A percentile compares a stretch with the other conserved stretches of the same genome.
phyloP scores from a whole-genome alignment of 2,113 vertebrate species.

The Ursus arctos region DNA sequence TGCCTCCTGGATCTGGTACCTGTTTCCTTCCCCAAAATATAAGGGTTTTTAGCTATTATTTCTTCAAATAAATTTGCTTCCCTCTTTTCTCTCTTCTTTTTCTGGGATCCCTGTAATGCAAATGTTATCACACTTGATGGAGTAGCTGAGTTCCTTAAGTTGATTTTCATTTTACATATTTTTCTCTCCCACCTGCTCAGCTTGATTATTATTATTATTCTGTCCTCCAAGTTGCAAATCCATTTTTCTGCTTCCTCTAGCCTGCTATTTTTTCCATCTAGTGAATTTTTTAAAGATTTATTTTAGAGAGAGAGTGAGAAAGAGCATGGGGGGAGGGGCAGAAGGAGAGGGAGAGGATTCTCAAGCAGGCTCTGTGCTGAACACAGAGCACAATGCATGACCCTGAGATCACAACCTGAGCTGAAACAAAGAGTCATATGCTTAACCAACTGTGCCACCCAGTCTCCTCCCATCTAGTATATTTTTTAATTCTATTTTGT shows the following conservation, averaged over 20 bases:
- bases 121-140: background rate
- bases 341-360: background rate
- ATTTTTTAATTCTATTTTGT: background rate
- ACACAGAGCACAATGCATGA: background rate
- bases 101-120: background rate
- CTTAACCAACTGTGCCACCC: background rate
- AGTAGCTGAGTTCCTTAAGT: background rate
- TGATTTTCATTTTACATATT: background rate
- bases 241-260: background rate
- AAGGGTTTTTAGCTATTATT: too few relatives aligned
- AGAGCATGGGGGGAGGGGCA: background rate
- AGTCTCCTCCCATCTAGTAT: background rate
- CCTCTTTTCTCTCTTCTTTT: background rate
- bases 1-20: too few relatives aligned
- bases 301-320: background rate
- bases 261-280: background rate
- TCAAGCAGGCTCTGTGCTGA: background rate
- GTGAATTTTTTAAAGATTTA: background rate
- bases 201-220: background rate
- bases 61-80: background rate
- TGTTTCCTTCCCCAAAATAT: too few relatives aligned
- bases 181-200: background rate
- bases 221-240: background rate
- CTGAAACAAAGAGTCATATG: background rate
- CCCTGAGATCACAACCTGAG: background rate